Evolutionary conservation across 30 jellyfish, hydroid and myxozoan genomes (phyloP), one percentile per base, ranked within the genome.

Genomic region (Aurelia aurita complex sp. Pacific): DNA sequence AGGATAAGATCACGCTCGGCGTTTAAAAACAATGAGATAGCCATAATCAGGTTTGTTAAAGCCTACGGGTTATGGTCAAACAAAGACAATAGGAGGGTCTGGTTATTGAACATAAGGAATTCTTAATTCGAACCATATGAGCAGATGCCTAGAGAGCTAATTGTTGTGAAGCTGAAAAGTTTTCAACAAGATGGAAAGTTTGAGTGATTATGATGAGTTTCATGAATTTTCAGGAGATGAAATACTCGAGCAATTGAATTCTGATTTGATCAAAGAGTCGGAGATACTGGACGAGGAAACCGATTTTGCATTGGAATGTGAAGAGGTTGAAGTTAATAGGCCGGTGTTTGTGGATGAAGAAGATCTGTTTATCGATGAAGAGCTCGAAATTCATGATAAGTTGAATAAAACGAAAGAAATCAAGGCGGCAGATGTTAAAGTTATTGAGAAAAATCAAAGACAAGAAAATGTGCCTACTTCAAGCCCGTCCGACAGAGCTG

Each of bases 61-160:
- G 79, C 74, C 90, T 81, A 69, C 90, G 54, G 83, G 90, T 81
- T 81, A 81, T 69, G 90, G 83, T 81, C 90, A 81, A 54, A 33
- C 90, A 81, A 46, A 6, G 4, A 67, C 83, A 81, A 81, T 67
- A 61, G 90, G 60, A 16, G 17, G 72, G 83, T 38, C 60, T 59
- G 81, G 89, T 53, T 80, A 69, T 69, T 79, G 73, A 50, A 51
- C 81, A 51, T 55, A 50, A 64, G 73, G 81, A 79, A 79, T 79
- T 64, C 66, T 17, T 33, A 14, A 46, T 46, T 46, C 57, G 57
- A 46, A 46, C 57, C 57, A 46, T 46, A 46, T n/a, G 33, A n/a
- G 73, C 73, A 63, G 73, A 63, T 63, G 73, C 38, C 38, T 8
- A 32, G 12, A 32, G 33, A n/a, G 33, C 15, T 32, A 63, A 32